Percentiles rank a stretch among this genome's conserved stretches.
phyloP scores from a whole-genome alignment of 2,113 vertebrate genomes.

The Mesembrinibis cayennensis region DNA sequence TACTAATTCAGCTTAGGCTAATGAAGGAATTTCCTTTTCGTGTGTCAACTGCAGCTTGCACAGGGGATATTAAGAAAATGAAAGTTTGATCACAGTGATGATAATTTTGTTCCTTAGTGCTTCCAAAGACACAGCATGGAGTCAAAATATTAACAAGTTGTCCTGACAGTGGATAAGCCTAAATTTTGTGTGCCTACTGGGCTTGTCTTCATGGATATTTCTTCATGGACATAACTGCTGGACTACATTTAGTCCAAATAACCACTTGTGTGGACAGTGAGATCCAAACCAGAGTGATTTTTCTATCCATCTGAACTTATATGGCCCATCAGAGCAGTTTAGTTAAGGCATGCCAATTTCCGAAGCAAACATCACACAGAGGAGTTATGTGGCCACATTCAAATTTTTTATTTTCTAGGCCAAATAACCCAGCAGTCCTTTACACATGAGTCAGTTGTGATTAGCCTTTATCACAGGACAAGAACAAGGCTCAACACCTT shows the following conservation, averaged over 20 bases:
- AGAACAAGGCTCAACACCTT: neutral
- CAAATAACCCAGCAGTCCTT: neutral
- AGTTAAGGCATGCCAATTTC: neutral
- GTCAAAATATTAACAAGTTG: neutral
- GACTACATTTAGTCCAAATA: neutral
- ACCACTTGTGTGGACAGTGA: neutral
- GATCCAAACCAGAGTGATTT: neutral
- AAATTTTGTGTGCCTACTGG: neutral
- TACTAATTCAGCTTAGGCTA: neutral
- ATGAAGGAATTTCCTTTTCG: neutral
- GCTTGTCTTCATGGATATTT: neutral
- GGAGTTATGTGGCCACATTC: neutral
- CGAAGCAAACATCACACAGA: neutral
- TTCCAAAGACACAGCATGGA: neutral
- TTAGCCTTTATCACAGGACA: neutral
- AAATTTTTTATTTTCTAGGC: neutral
- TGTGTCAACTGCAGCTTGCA: neutral
- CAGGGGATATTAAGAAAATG: neutral
- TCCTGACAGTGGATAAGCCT: neutral
- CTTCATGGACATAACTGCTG: neutral
- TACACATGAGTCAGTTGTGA: fast-evolving
- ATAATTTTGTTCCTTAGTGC: neutral
- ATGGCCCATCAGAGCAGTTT: neutral
- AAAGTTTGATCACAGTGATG: neutral
- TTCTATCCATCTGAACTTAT: neutral